These are phyloP conservation scores for Ctenicera cuprea DNA, from an alignment of 2,888 invertebrate species.

Conservation along the genomic window DNA sequence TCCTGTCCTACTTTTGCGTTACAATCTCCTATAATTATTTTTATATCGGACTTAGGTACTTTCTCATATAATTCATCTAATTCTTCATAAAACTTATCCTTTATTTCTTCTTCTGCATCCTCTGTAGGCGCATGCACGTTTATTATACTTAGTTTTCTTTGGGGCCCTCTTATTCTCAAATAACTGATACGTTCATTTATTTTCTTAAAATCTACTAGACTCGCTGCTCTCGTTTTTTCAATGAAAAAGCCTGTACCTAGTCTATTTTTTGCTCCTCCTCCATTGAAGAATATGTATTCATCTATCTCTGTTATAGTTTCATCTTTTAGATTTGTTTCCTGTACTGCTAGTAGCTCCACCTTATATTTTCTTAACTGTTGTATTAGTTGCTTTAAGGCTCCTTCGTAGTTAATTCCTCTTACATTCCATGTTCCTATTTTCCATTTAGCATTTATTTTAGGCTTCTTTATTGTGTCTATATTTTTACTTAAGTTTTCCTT, in stretches of 20 bases:
- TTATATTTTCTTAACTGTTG: neutral
- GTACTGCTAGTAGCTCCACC: too few relatives aligned
- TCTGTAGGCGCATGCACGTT: too few relatives aligned
- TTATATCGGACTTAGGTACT: neutral
- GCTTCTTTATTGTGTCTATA: too few relatives aligned
- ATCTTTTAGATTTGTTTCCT: neutral
- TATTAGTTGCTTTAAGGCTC: slow-evolving; percentile 1
- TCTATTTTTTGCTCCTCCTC: neutral
- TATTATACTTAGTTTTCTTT: too few relatives aligned
- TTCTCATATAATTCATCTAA: slow-evolving; percentile 1
- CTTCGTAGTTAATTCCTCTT: neutral
- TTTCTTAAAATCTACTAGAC: too few relatives aligned
- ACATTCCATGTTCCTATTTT: slow-evolving; percentile 2
- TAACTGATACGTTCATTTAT: too few relatives aligned
- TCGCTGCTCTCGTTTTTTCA: slow-evolving; percentile 1
- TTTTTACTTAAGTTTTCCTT: too few relatives aligned
- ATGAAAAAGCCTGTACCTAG: neutral
- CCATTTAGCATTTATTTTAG: neutral
- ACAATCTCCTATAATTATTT: too few relatives aligned
- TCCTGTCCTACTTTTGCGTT: too few relatives aligned
- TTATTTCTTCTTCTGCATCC: too few relatives aligned
- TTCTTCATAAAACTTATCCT: neutral
- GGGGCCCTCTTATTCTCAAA: too few relatives aligned
- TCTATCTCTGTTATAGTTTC: neutral
- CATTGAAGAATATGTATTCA: neutral